A percentile compares a stretch with the other conserved stretches of the same genome.
Evolutionary conservation across 1,140 invertebrate species (phyloP).

Genomic region (Drosophila setifemur): DNA sequence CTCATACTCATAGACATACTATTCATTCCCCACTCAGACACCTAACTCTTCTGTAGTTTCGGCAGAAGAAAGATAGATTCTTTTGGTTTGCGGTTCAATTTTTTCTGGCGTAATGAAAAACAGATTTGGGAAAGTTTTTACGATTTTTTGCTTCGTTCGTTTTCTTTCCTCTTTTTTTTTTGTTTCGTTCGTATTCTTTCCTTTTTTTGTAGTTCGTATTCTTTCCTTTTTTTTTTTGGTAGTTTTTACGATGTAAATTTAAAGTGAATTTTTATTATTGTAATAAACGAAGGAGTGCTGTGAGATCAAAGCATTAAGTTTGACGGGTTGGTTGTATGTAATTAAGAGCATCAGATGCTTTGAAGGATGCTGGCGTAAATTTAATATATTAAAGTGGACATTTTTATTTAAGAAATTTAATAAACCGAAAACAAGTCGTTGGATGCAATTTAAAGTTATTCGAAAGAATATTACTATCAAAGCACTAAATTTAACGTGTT

Average conservation of each 20-base stretch:
- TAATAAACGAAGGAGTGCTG: conserved; percentile 17
- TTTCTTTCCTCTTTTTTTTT: conserved; percentile 1
- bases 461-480: too few species aligned
- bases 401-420: too few species aligned
- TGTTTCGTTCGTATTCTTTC: too few species aligned
- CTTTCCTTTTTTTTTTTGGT: conserved; percentile 20
- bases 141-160: conserved; percentile 21
- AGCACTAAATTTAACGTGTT: too few species aligned
- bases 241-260: conserved; percentile 55
- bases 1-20: conserved; percentile 3
- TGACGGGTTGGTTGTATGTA: background rate
- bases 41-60: conserved; percentile 16
- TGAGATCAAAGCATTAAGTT: conserved; percentile 24
- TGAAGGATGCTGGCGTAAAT: background rate
- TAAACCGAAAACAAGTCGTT: too few species aligned
- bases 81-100: conserved; percentile 24
- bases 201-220: conserved; percentile 5
- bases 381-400: background rate
- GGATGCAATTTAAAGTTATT: too few species aligned
- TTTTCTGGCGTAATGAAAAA: conserved; percentile 67
- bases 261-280: conserved; percentile 29
- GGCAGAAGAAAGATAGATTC: conserved; percentile 12
- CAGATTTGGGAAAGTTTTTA: conserved; percentile 72
- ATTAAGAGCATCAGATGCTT: conserved; percentile 5
- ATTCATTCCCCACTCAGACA: background rate